A percentile compares a stretch with the other conserved stretches of the same genome.
Conservation (phyloP, 2,888 invertebrate genomes). For the Orthosia gothica region DNA sequence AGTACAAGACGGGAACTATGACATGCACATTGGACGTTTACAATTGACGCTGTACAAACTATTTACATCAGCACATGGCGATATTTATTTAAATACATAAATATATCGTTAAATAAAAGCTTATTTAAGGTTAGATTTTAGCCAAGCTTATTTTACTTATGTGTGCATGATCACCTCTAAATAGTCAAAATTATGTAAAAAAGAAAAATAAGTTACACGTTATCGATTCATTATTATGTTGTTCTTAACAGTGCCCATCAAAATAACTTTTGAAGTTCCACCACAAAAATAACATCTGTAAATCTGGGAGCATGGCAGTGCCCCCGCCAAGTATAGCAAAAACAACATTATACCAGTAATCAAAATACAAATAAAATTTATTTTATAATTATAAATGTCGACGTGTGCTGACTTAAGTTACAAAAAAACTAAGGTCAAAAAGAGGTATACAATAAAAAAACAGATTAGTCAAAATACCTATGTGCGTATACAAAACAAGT, state of each 20-base stretch:
- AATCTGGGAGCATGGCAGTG: no score
- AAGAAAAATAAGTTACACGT: background rate
- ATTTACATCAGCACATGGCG: conserved; percentile 70
- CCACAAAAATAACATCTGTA: background rate
- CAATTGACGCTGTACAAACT: conserved; percentile 80
- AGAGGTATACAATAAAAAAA: conserved; percentile 72
- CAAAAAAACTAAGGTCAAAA: conserved; percentile 62
- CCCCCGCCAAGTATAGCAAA: no score
- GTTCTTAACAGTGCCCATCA: background rate
- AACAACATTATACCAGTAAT: background rate
- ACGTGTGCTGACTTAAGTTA: conserved; percentile 68
- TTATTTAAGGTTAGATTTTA: background rate
- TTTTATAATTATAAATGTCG: conserved; percentile 39
- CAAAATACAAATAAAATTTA: background rate
- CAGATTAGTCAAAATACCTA: conserved; percentile 87
- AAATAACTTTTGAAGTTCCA: background rate
- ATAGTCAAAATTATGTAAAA: background rate
- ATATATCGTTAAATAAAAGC: background rate
- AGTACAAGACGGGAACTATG: conserved; percentile 75
- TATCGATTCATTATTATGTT: no score
- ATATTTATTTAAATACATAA: conserved; percentile 18
- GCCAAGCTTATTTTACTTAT: background rate
- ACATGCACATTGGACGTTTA: conserved; percentile 86
- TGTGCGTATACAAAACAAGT: conserved; percentile 88
- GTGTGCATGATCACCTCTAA: background rate